These are phyloP conservation scores for Sarotherodon lohbergeri DNA, from an alignment of 2,113 vertebrate genomes.

Conservation along the genomic window DNA sequence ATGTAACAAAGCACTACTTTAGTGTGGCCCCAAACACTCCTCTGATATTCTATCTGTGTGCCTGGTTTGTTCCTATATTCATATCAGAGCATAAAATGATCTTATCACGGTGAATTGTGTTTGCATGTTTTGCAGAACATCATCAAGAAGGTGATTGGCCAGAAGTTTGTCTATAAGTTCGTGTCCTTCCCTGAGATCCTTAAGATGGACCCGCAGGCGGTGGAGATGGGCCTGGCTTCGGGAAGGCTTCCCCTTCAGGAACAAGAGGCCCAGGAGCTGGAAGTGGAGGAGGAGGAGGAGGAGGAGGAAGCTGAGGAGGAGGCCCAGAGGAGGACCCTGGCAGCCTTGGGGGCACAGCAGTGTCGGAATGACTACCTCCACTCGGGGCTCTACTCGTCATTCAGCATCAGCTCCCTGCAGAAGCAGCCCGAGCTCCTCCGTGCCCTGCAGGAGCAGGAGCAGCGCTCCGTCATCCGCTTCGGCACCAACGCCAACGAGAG, in stretches of 20 bases:
- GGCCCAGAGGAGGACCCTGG: constrained; percentile 66
- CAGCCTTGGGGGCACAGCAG: constrained; percentile 74
- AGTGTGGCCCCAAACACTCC: neutral
- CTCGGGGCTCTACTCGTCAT: constrained; percentile 90
- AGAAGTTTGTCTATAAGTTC: constrained; percentile 98
- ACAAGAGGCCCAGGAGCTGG: constrained; percentile 72
- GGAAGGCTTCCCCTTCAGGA: constrained; percentile 82
- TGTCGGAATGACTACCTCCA: constrained; percentile 87
- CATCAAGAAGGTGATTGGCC: constrained; percentile 97
- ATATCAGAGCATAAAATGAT: neutral
- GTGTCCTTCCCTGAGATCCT: constrained; percentile 95
- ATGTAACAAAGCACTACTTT: neutral
- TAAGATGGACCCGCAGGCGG: constrained; percentile 88
- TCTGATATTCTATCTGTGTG: neutral
- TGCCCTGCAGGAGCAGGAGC: constrained; percentile 83
- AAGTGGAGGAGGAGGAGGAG: constrained; percentile 78
- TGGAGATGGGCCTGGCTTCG: constrained; percentile 85
- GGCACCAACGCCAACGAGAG: constrained; percentile 82
- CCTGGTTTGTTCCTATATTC: neutral
- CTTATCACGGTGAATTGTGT: neutral
- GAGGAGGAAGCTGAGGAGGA: constrained; percentile 78
- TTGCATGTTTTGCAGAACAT: constrained; percentile 81
- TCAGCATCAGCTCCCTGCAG: constrained; percentile 88
- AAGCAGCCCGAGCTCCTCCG: constrained; percentile 80
- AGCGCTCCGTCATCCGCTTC: constrained; percentile 91